Evolutionary conservation across 2,113 vertebrate genomes (phyloP).

Genomic region (Lepisosteus osseus): DNA sequence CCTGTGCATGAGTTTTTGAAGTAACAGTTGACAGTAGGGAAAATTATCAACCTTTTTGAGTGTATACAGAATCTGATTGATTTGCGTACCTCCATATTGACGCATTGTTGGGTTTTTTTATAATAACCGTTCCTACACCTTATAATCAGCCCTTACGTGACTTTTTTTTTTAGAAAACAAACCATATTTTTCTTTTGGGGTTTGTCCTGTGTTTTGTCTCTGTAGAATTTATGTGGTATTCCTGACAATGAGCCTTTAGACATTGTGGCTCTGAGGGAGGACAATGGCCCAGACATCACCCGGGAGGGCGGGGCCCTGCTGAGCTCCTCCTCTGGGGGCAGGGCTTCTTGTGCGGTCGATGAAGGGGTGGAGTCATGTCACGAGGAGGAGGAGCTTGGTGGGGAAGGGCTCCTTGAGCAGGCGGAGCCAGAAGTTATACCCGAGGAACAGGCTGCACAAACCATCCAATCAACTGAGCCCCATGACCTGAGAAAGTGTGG

Average conservation of each 20-base stretch:
- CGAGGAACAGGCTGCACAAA: conserved; percentile 43
- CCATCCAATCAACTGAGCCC: conserved; percentile 33
- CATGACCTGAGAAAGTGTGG: conserved; percentile 25
- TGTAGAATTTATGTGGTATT: conserved; percentile 67
- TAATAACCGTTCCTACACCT: no score
- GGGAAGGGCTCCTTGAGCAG: conserved; percentile 47
- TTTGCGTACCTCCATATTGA: no score
- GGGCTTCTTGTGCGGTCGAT: conserved; percentile 31
- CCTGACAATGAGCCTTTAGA: conserved; percentile 57
- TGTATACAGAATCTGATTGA: not conserved
- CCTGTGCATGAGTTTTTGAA: no score
- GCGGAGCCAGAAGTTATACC: conserved; percentile 39
- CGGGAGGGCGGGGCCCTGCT: conserved; percentile 52
- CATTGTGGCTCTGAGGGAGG: conserved; percentile 53
- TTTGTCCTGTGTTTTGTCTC: conserved; percentile 40
- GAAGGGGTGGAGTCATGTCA: conserved; percentile 43
- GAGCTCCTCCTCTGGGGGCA: conserved; percentile 33
- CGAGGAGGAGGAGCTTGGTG: conserved; percentile 17
- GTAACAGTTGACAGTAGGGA: no score
- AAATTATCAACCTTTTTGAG: not conserved
- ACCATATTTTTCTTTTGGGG: no score
- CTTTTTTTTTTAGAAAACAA: no score
- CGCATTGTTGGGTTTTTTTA: no score
- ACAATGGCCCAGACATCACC: conserved; percentile 44
- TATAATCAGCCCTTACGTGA: no score